Percentiles rank a stretch among this genome's conserved stretches.
These are phyloP conservation scores for Drosophila birchii DNA, from an alignment of 2,888 invertebrate genomes.

Conservation along the genomic window DNA sequence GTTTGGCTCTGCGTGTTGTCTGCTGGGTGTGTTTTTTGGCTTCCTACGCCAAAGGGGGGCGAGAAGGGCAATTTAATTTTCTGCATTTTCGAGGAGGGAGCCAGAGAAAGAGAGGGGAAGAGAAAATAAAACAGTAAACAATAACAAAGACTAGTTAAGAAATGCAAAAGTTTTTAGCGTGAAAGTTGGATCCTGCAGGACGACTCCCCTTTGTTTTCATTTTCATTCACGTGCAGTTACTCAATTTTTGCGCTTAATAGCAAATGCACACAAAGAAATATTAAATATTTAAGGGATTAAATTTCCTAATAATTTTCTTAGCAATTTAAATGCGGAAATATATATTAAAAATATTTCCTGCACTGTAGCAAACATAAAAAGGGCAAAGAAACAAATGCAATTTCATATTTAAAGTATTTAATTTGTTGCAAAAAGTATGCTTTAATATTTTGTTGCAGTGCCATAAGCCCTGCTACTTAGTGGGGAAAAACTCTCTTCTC, in stretches of 20 bases:
- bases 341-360: not conserved
- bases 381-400: not conserved
- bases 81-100: slow-evolving; percentile 61
- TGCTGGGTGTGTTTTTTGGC: slow-evolving; percentile 41
- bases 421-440: not conserved
- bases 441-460: not conserved
- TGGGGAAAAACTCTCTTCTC: slow-evolving; percentile 30
- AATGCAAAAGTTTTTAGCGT: slow-evolving; percentile 80
- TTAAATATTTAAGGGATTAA: fast-evolving
- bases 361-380: not conserved
- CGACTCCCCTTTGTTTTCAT: slow-evolving; percentile 65
- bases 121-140: slow-evolving; percentile 51
- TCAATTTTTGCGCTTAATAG: slow-evolving; percentile 70
- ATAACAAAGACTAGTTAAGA: slow-evolving; percentile 82
- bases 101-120: not conserved
- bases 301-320: not conserved
- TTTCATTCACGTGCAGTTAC: slow-evolving; percentile 80
- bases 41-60: slow-evolving; percentile 1
- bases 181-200: slow-evolving; percentile 62
- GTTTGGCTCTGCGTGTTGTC: slow-evolving; percentile 58
- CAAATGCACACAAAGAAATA: slow-evolving; percentile 37
- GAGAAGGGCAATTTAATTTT: slow-evolving; percentile 77
- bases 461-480: slow-evolving; percentile 66
- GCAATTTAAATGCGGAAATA: not conserved
- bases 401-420: not conserved